phyloP scores from a whole-genome alignment of 1,140 invertebrate genomes.

The Paramacrobiotus metropolitanus region DNA sequence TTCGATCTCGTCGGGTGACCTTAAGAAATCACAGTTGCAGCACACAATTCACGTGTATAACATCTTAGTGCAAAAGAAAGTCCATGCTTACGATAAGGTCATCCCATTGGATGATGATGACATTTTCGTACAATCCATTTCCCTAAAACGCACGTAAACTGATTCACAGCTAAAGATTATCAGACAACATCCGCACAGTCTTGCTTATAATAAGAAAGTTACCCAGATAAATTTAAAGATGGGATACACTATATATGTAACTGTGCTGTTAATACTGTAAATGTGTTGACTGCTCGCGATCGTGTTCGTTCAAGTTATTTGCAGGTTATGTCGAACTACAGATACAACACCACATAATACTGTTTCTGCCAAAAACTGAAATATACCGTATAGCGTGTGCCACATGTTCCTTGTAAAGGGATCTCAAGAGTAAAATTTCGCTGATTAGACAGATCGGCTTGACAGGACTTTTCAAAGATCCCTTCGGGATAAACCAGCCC shows the following conservation, averaged over 20 bases:
- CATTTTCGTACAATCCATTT: background rate
- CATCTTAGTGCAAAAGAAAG: background rate
- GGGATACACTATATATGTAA: no score
- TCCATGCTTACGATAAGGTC: background rate
- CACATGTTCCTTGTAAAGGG: background rate
- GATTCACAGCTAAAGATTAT: no score
- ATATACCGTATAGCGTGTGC: background rate
- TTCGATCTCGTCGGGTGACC: background rate
- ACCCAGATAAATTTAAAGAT: background rate
- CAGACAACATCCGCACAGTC: no score
- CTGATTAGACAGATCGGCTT: background rate
- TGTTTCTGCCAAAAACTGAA: no score
- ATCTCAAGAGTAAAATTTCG: background rate
- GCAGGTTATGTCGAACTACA: no score
- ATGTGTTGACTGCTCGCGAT: no score
- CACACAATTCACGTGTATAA: background rate
- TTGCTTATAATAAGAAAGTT: background rate
- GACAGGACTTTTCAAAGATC: background rate
- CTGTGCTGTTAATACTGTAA: no score
- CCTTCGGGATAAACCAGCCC: background rate
- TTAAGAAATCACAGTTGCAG: background rate
- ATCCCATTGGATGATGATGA: constrained; percentile 5
- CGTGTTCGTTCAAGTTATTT: no score
- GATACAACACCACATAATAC: no score
- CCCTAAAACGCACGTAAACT: no score